phyloP scores from a whole-genome alignment of 2,888 invertebrate species.

The Pyralis farinalis region DNA sequence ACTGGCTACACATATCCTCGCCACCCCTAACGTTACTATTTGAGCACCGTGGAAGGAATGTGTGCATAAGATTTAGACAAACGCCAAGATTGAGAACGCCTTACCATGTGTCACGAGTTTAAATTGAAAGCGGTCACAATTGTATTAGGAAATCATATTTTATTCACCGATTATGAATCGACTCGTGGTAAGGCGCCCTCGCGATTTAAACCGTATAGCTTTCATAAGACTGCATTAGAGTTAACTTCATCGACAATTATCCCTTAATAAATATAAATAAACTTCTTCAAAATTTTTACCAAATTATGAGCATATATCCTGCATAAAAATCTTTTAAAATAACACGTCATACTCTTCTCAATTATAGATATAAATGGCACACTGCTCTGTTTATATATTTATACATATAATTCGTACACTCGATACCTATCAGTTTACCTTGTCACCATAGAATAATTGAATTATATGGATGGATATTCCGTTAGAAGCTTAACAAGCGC shows the following conservation, averaged over 20 bases:
- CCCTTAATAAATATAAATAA: conserved; percentile 72
- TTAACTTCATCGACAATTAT: conserved; percentile 56
- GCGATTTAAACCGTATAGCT: conserved; percentile 41
- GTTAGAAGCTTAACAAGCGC: conserved; percentile 74
- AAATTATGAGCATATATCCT: conserved; percentile 79
- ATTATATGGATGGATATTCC: conserved; percentile 77
- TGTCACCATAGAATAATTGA: conserved; percentile 80
- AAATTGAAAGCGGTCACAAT: neutral
- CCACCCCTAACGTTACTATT: conserved; percentile 55
- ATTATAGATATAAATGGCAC: conserved; percentile 77
- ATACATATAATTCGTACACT: conserved; percentile 60
- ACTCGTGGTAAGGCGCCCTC: conserved; percentile 23
- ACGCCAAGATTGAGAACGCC: conserved; percentile 28
- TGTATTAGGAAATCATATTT: neutral
- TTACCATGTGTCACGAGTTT: conserved; percentile 14
- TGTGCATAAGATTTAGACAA: conserved; percentile 69
- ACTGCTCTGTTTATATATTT: conserved; percentile 69
- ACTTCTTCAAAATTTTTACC: conserved; percentile 75
- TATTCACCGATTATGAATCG: conserved; percentile 13
- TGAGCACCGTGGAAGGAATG: conserved; percentile 88
- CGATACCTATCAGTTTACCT: conserved; percentile 73
- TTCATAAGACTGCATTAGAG: conserved; percentile 56
- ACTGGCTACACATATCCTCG: conserved; percentile 23
- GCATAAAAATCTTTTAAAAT: conserved; percentile 76
- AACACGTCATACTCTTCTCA: conserved; percentile 63